These are phyloP conservation scores for Stenoptilia bipunctidactyla DNA, from an alignment of 2,888 invertebrate genomes.

Conservation along the genomic window DNA sequence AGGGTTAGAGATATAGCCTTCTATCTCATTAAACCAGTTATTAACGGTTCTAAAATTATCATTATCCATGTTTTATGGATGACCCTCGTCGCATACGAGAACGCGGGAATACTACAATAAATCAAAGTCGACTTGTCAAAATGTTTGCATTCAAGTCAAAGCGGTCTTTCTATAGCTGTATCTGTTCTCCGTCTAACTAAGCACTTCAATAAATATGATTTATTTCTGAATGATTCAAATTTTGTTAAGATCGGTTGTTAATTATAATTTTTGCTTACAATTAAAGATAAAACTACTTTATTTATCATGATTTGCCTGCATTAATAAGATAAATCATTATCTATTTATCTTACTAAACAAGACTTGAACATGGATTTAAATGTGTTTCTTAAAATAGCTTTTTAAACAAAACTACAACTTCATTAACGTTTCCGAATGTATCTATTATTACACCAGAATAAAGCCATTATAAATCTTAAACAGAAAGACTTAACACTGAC, in stretches of 20 bases:
- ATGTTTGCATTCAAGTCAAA: not conserved
- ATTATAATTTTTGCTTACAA: too few species aligned
- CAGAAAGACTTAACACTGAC: conserved; percentile 25
- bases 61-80: not conserved
- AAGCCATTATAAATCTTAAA: conserved; percentile 21
- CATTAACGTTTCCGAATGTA: too few species aligned
- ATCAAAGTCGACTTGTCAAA: not conserved
- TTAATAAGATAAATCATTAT: too few species aligned
- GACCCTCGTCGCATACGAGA: not conserved
- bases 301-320: too few species aligned
- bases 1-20: conserved; percentile 1
- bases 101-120: not conserved
- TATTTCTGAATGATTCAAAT: not conserved
- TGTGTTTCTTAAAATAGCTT: too few species aligned
- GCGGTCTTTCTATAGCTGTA: not conserved
- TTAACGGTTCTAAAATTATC: not conserved
- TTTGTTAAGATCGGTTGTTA: too few species aligned
- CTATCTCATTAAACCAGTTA: not conserved
- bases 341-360: too few species aligned
- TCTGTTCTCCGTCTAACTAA: not conserved
- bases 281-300: too few species aligned
- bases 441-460: too few species aligned
- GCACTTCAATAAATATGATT: not conserved
- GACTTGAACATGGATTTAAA: too few species aligned
- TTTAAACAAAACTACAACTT: too few species aligned